Percentiles rank a stretch among this genome's conserved stretches.
Conservation (phyloP, 2,888 invertebrate species). For the Zelleria hepariella region DNA sequence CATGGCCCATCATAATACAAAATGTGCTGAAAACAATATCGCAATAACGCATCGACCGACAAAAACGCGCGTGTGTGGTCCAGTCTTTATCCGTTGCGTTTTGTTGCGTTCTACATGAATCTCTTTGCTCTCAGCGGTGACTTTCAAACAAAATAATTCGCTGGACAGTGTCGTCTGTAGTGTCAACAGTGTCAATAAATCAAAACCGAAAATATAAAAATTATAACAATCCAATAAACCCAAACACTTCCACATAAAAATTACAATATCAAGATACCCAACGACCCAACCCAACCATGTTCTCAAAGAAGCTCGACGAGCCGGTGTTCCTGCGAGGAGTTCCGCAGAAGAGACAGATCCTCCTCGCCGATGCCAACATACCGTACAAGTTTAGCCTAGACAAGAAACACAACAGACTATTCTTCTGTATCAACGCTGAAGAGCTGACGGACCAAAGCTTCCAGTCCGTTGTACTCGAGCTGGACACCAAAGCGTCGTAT, state of each 20-base stretch:
- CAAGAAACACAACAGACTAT: slow-evolving; percentile 29
- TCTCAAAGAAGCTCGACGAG: not conserved
- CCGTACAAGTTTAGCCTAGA: slow-evolving; percentile 42
- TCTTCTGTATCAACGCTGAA: slow-evolving; percentile 49
- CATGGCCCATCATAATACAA: no score
- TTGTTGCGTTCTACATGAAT: no score
- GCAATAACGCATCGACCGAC: no score
- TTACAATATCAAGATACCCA: not conserved
- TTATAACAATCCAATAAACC: not conserved
- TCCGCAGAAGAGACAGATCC: slow-evolving; percentile 27
- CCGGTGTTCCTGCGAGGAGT: slow-evolving; percentile 17
- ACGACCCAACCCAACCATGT: not conserved
- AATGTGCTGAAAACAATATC: no score
- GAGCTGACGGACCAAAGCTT: slow-evolving; percentile 48
- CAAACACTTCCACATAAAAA: not conserved
- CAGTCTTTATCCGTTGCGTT: no score
- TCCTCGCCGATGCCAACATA: slow-evolving; percentile 40
- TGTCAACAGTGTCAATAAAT: not conserved
- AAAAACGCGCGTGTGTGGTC: no score
- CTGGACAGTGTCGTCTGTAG: no score
- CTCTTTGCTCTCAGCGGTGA: no score
- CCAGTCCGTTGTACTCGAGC: slow-evolving; percentile 36
- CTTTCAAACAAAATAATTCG: no score
- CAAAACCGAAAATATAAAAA: not conserved
- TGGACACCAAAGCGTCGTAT: slow-evolving; percentile 25